These are phyloP conservation scores for Gallinago stenura DNA, from an alignment of 2,797 vertebrate genomes.

Conservation along the genomic window DNA sequence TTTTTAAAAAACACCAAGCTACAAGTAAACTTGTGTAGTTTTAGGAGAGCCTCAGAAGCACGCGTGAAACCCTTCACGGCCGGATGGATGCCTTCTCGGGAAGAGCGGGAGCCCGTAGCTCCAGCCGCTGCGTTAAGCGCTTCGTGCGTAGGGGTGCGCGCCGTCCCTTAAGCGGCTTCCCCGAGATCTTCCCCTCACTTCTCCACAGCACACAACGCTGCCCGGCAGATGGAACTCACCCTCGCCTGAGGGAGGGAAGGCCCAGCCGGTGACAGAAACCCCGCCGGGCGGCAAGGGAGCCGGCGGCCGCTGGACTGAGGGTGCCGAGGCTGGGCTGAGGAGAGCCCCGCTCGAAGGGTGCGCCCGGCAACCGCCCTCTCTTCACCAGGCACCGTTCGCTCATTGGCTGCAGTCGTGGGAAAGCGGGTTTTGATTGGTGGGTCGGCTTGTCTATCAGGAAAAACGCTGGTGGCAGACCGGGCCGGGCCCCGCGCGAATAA, in stretches of 20 bases:
- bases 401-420: not conserved
- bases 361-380: not conserved
- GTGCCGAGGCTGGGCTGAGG: accelerated
- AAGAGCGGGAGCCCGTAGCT: accelerated
- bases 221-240: not conserved
- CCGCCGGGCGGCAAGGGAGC: too few species aligned
- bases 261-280: not conserved
- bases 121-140: accelerated
- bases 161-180: accelerated
- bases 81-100: accelerated
- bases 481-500: accelerated
- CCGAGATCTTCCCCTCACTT: not conserved
- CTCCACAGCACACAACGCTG: not conserved
- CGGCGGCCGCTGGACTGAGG: accelerated
- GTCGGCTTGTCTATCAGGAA: not conserved
- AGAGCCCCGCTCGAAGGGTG: accelerated
- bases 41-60: not conserved
- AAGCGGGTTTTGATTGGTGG: not conserved
- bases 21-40: too few species aligned
- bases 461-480: accelerated
- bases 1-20: not conserved
- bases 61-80: accelerated
- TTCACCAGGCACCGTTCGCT: not conserved
- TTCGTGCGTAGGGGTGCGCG: accelerated
- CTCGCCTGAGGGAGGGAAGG: accelerated